Evolutionary conservation across 1,140 invertebrate genomes (phyloP).

Genomic region (Diorhabda carinulata): DNA sequence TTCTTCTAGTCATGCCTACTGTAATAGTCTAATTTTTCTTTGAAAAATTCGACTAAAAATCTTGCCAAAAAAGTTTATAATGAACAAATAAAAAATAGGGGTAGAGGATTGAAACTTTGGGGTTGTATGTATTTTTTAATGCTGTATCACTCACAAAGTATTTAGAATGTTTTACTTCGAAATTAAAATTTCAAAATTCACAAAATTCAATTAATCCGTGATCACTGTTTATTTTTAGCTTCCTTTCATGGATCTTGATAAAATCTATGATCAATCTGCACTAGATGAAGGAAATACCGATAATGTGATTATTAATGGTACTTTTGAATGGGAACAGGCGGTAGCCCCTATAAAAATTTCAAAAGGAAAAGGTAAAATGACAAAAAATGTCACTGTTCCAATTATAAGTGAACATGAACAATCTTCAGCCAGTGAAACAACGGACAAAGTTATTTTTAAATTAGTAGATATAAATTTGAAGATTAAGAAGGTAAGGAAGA

Average conservation of each 20-base stretch:
- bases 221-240: slow-evolving; percentile 49
- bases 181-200: too few relatives aligned
- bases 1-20: too few relatives aligned
- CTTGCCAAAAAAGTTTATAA: too few relatives aligned
- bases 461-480: slow-evolving; percentile 57
- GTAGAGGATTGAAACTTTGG: too few relatives aligned
- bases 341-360: not conserved
- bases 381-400: slow-evolving; percentile 34
- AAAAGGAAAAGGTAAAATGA: slow-evolving; percentile 51
- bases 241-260: slow-evolving; percentile 57
- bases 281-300: slow-evolving; percentile 32
- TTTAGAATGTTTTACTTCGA: too few relatives aligned
- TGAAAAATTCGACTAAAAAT: too few relatives aligned
- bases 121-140: too few relatives aligned
- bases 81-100: too few relatives aligned
- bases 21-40: too few relatives aligned
- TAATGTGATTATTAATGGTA: slow-evolving; percentile 43
- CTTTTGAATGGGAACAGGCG: slow-evolving; percentile 48
- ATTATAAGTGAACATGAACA: not conserved
- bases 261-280: slow-evolving; percentile 44
- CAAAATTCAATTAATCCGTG: too few relatives aligned
- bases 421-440: slow-evolving; percentile 1
- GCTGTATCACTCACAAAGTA: too few relatives aligned
- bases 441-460: slow-evolving; percentile 12
- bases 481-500: slow-evolving; percentile 50